phyloP scores from a whole-genome alignment of 2,888 invertebrate genomes.

The Eumacrocentrus americanus region DNA sequence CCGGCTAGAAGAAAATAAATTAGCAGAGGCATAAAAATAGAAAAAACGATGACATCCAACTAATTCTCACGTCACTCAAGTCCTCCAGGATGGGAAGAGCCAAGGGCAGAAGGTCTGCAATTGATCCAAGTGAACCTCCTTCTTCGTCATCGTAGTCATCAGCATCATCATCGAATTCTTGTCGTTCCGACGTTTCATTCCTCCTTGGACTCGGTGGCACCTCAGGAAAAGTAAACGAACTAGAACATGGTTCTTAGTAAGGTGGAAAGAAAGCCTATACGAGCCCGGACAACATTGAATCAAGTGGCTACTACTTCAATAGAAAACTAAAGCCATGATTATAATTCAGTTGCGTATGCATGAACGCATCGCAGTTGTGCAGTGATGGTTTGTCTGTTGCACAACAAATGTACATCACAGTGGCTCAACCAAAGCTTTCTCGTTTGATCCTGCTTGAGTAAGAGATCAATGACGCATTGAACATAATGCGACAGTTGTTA shows the following conservation, averaged over 20 bases:
- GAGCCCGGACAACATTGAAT: too few relatives aligned
- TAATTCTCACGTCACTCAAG: constrained; percentile 54
- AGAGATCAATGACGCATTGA: constrained; percentile 35
- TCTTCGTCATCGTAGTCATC: constrained; percentile 29
- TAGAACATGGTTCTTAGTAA: too few relatives aligned
- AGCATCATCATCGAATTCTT: constrained; percentile 40
- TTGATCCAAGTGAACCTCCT: constrained; percentile 50
- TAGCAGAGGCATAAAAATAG: neutral
- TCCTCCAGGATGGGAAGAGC: constrained; percentile 56
- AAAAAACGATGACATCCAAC: constrained; percentile 7
- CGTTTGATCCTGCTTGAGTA: constrained; percentile 38
- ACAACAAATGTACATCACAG: constrained; percentile 9
- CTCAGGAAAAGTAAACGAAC: too few relatives aligned
- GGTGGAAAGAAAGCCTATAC: too few relatives aligned
- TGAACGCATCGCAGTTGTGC: constrained; percentile 10
- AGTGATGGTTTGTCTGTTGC: constrained; percentile 7
- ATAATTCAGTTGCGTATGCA: constrained; percentile 30
- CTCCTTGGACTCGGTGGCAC: constrained; percentile 22
- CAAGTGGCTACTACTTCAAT: neutral
- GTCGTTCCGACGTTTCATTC: constrained; percentile 39
- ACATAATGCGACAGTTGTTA: too few relatives aligned
- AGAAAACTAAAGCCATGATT: constrained; percentile 7
- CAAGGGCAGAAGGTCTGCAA: constrained; percentile 51
- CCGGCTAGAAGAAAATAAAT: constrained; percentile 44
- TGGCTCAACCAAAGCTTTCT: constrained; percentile 30